These are phyloP conservation scores for Drosophila affinis DNA, from an alignment of 2,888 invertebrate genomes.

Conservation along the genomic window DNA sequence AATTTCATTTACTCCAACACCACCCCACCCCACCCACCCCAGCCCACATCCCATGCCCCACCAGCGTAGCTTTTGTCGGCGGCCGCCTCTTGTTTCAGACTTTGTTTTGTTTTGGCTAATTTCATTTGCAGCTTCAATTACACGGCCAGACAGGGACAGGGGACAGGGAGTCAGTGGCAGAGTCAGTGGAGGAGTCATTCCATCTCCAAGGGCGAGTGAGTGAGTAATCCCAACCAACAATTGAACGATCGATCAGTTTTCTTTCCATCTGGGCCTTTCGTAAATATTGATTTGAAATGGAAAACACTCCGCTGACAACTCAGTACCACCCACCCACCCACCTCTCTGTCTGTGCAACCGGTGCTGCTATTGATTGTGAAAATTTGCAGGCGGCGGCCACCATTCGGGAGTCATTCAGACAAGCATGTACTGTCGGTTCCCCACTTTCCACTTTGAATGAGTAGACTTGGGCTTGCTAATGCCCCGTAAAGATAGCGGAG, in stretches of 20 bases:
- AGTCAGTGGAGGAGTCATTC: not conserved
- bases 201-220: not conserved
- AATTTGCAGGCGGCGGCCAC: constrained; percentile 11
- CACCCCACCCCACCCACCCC: not conserved
- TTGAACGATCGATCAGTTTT: constrained; percentile 16
- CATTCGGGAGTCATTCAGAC: constrained; percentile 19
- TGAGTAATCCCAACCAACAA: constrained; percentile 31
- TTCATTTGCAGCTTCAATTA: constrained; percentile 58
- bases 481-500: constrained; percentile 29
- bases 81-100: constrained; percentile 3
- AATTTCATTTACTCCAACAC: constrained; percentile 37
- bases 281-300: constrained; percentile 31
- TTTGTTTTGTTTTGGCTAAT: constrained; percentile 43
- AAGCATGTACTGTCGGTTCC: not conserved
- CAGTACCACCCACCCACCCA: not conserved
- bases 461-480: constrained; percentile 36
- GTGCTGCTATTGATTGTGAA: constrained; percentile 41
- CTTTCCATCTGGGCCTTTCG: constrained; percentile 3
- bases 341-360: not conserved
- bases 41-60: not conserved
- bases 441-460: constrained; percentile 17
- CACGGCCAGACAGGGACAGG: constrained; percentile 17
- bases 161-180: not conserved
- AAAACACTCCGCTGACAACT: constrained; percentile 12
- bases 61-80: not conserved